Evolutionary conservation across 53 echinoderm and acorn worm genomes (phyloP).

Genomic region (Holothuria leucospilota): DNA sequence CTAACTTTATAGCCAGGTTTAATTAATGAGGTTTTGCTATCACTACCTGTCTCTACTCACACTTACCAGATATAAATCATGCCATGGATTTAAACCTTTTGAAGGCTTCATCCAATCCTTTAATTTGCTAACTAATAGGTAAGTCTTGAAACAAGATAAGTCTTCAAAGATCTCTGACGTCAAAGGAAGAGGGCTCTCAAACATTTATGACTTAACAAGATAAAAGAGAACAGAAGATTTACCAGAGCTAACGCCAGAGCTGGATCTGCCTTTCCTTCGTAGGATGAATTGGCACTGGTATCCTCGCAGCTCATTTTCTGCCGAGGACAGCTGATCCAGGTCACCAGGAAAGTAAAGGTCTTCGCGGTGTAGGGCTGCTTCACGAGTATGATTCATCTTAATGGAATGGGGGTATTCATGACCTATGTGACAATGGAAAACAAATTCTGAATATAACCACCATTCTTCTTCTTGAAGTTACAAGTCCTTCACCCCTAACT

Average conservation of each 20-base stretch:
- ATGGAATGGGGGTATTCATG: slow-evolving; percentile 95
- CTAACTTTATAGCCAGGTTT: neutral
- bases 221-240: neutral
- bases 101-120: neutral
- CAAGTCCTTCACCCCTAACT: too few relatives aligned
- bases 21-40: neutral
- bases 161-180: too few relatives aligned
- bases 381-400: slow-evolving; percentile 93
- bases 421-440: slow-evolving; percentile 50
- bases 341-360: slow-evolving; percentile 68
- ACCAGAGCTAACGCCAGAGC: slow-evolving; percentile 75
- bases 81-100: neutral
- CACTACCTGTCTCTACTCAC: too few relatives aligned
- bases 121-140: neutral
- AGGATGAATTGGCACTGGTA: slow-evolving; percentile 92
- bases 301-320: slow-evolving; percentile 78
- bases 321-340: slow-evolving; percentile 75
- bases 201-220: too few relatives aligned
- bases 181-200: too few relatives aligned
- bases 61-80: neutral
- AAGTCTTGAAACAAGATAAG: too few relatives aligned
- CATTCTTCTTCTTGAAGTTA: neutral
- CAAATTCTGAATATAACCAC: neutral
- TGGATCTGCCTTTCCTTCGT: slow-evolving; percentile 66
- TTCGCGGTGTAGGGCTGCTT: slow-evolving; percentile 75